Percentiles rank a stretch among this genome's conserved stretches.
phyloP scores from a whole-genome alignment of 2,113 vertebrate species.

The Boleophthalmus pectinirostris region DNA sequence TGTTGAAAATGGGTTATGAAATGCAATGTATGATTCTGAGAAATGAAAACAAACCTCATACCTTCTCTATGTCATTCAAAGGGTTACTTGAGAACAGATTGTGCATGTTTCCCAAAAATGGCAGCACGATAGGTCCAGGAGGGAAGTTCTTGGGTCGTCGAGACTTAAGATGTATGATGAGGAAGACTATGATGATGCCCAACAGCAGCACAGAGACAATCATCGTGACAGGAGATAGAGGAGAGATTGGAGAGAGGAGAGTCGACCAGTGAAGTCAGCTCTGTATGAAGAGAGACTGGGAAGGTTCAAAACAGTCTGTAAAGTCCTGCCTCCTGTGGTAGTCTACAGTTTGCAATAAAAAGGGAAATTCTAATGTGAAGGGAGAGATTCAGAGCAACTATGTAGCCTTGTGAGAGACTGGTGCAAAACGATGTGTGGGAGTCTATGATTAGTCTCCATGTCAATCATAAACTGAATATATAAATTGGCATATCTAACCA shows the following conservation, averaged over 20 bases:
- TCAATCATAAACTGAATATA: too few relatives aligned
- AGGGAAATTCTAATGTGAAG: neutral
- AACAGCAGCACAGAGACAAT: neutral
- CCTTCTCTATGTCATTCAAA: slow-evolving; percentile 1
- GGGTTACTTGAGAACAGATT: neutral
- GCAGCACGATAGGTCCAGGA: neutral
- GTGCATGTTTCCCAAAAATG: neutral
- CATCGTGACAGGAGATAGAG: neutral
- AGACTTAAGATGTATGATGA: neutral
- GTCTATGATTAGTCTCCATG: too few relatives aligned
- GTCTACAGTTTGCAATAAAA: neutral
- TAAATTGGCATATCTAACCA: too few relatives aligned
- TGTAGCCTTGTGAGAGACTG: neutral
- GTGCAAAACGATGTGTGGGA: neutral
- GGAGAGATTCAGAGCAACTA: too few relatives aligned
- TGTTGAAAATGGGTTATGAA: too few relatives aligned
- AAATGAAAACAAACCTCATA: too few relatives aligned
- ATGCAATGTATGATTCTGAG: too few relatives aligned
- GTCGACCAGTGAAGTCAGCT: neutral
- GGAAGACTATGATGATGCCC: neutral
- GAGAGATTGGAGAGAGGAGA: neutral
- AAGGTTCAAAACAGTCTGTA: neutral
- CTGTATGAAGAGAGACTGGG: neutral
- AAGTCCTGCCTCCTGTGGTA: neutral
- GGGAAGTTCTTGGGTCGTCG: neutral